Conservation (phyloP, 1,140 invertebrate genomes). For the Kradibia gibbosae region DNA sequence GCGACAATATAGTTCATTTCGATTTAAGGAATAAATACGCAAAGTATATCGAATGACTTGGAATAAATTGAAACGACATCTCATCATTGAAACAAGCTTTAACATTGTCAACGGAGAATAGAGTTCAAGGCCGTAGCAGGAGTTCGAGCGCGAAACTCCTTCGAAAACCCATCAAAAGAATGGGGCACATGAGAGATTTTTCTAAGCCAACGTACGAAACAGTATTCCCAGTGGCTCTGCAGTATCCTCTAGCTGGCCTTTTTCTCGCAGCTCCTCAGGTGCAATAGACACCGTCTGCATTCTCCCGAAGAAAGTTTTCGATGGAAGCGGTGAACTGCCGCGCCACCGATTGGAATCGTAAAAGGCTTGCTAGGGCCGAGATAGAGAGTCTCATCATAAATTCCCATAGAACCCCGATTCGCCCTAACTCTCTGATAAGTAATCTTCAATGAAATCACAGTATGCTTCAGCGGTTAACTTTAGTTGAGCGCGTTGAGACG, state of each 20-base stretch:
- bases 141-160: not conserved
- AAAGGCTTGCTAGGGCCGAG: not conserved
- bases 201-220: not conserved
- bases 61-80: not conserved
- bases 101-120: not conserved
- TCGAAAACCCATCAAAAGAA: conserved; percentile 11
- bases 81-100: not conserved
- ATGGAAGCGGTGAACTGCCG: not conserved
- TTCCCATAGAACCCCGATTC: conserved; percentile 17
- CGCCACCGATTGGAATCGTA: conserved; percentile 22
- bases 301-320: not conserved
- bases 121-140: conserved; percentile 12
- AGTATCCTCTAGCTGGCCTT: not conserved
- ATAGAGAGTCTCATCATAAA: conserved; percentile 17
- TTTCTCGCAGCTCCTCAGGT: not conserved
- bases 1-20: not conserved
- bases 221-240: conserved; percentile 16
- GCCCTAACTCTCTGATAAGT: conserved; percentile 35
- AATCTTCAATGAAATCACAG: conserved; percentile 43
- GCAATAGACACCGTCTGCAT: not conserved
- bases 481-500: conserved; percentile 32
- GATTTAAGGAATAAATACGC: not conserved
- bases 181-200: not conserved
- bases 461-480: conserved; percentile 16
- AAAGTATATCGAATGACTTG: not conserved